phyloP scores from a whole-genome alignment of 2,888 invertebrate species.

The Lingula anatina region DNA sequence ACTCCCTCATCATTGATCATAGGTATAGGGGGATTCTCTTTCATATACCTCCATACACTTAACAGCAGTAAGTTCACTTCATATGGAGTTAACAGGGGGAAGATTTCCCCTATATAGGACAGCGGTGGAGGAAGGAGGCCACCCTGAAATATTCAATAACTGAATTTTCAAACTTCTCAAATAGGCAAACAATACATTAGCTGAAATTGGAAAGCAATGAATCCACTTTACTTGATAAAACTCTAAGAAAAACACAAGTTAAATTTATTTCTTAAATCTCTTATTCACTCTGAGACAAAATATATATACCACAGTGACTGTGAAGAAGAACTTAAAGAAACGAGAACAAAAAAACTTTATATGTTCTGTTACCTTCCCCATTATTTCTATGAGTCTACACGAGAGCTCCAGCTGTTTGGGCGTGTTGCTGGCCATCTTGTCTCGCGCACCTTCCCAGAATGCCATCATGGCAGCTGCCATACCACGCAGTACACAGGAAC shows the following conservation, averaged over 20 bases:
- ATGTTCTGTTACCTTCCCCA: conserved; percentile 34
- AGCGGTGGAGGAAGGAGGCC: conserved; percentile 37
- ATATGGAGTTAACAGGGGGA: conserved; percentile 36
- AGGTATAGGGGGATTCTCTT: conserved; percentile 21
- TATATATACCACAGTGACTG: no score
- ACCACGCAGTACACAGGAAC: conserved; percentile 40
- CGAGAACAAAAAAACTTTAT: no score
- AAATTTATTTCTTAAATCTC: no score
- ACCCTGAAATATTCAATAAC: conserved; percentile 35
- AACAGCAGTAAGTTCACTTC: conserved; percentile 40
- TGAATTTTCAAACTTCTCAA: no score
- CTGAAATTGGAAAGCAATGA: no score
- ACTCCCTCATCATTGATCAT: no score
- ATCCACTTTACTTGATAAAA: no score
- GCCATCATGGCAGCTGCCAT: conserved; percentile 39
- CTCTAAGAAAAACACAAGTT: no score
- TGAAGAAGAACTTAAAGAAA: no score
- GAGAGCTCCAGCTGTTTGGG: conserved; percentile 35
- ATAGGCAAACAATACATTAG: no score
- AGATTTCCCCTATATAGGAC: conserved; percentile 36
- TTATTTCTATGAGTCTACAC: conserved; percentile 27
- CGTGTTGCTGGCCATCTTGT: conserved; percentile 24
- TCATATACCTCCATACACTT: conserved; percentile 43
- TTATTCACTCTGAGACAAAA: no score
- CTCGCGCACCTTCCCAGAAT: conserved; percentile 35